Base-by-base conservation (phyloP, 2,797 vertebrate genomes). In the Eulemur mongoz region DNA sequence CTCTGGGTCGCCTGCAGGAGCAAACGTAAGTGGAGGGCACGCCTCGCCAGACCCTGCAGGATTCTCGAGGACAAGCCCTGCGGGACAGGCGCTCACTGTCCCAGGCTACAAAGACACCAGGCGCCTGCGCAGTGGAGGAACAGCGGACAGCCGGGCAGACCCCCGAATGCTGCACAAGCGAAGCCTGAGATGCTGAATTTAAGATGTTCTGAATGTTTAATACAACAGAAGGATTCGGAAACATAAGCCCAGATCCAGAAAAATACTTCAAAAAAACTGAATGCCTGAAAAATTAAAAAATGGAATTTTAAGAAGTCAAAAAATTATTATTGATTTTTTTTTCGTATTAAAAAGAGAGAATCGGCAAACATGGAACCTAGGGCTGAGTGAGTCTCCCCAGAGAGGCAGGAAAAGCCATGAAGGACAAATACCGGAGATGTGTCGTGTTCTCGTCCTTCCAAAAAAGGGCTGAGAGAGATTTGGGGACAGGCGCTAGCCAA, bases 1-100 rank as follows among this genome's bases (percentile, higher is more conserved):
- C 30, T 7, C 32, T 3, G 45, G 43, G 78, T 20, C 89, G 30
- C 52, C 11, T 13, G 30, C 23, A 14, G 7, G 7, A 9, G 30
- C 38, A 20, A 27, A 45, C 1, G 1, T 7, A 4, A 12, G 22
- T 45, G 57, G 48, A 57, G 35, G 35, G 2, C 76, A 18, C 27
- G 15, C 27, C 48, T 18, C 30, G 11, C n/a, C 57, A 5, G 25
- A 1, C 3, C 0, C 30, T 2, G 10, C 7, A 1, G 3, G 20
- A 32, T n/a, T 67, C 22, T 38, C 17, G 2, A 14, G 7, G 50
- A 6, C 15, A 12, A 8, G 17, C 25, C 35, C 27, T 3, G 5
- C 25, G 0, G 25, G n/a, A 23, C 61, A 32, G 30, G 35, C 3
- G 61, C 63, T 25, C 63, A 25, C 9, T 5, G 6, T 18, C 63